Conservation (phyloP, 2,113 vertebrate species). For the Nycticryphes semicollaris region DNA sequence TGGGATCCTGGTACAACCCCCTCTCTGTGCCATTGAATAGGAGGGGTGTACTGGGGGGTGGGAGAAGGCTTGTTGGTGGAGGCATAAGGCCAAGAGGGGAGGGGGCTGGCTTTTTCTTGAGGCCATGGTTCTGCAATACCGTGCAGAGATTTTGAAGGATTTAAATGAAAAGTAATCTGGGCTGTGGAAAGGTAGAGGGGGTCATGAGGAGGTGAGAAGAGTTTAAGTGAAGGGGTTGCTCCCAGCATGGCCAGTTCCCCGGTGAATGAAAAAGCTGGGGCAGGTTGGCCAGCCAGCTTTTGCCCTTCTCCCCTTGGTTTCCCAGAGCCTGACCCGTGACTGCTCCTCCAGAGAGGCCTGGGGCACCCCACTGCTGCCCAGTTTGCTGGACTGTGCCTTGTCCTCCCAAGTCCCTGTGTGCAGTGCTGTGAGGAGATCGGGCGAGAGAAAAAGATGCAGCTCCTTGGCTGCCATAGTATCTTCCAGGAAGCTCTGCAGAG, state of each 20-base stretch:
- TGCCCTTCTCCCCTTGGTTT: background rate
- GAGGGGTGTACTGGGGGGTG: background rate
- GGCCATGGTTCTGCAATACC: background rate
- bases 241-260: background rate
- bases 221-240: background rate
- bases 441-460: background rate
- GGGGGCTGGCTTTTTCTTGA: background rate
- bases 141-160: background rate
- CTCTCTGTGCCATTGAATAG: background rate
- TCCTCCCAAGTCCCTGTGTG: fast-evolving
- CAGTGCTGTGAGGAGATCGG: fast-evolving
- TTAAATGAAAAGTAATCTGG: background rate
- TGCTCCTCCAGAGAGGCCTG: background rate
- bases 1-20: background rate
- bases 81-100: background rate
- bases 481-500: background rate
- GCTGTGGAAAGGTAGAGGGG: background rate
- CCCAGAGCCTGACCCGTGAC: background rate
- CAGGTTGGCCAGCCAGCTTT: background rate
- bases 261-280: background rate
- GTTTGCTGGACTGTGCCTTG: fast-evolving
- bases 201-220: background rate
- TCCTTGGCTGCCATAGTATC: background rate
- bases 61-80: background rate
- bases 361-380: fast-evolving